Percentiles rank a stretch among this genome's conserved stretches.
These are phyloP conservation scores for Leucopsar rothschildi DNA, from an alignment of 2,113 vertebrate genomes.

Conservation along the genomic window DNA sequence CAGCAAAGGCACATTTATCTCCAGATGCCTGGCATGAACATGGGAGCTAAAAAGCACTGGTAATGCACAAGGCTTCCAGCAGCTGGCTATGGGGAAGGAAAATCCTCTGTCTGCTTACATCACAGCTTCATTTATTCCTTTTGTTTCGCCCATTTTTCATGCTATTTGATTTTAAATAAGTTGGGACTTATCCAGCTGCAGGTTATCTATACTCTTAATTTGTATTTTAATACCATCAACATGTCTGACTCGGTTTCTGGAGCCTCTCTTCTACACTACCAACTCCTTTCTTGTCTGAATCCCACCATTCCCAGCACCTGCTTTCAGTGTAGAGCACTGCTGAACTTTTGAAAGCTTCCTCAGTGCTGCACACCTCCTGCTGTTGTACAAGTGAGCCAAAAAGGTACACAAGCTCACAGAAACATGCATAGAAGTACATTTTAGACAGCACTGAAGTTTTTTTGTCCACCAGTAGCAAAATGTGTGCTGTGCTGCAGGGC, in stretches of 20 bases:
- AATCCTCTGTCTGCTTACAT: not conserved
- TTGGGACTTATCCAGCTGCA: not conserved
- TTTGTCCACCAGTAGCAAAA: not conserved
- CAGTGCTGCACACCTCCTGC: not conserved
- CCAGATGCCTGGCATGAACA: not conserved
- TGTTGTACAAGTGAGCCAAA: not conserved
- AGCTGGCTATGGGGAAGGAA: not conserved
- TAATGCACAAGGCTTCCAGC: not conserved
- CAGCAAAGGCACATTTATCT: constrained; percentile 9
- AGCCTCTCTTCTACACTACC: not conserved
- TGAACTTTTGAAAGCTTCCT: not conserved
- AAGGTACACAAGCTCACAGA: not conserved
- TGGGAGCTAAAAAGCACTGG: not conserved
- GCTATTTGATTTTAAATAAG: not conserved
- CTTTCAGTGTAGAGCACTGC: not conserved
- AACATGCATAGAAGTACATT: not conserved
- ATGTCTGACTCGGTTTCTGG: not conserved
- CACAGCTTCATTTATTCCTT: not conserved
- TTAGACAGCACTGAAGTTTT: accelerated
- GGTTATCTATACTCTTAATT: not conserved
- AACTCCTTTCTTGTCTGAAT: not conserved
- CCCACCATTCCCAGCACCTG: not conserved
- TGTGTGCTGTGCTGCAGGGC: not conserved
- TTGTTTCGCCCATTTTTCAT: not conserved
- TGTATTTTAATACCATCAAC: not conserved